Base-by-base conservation (phyloP, 2,888 invertebrate species). In the Pterobdella sp. region DNA sequence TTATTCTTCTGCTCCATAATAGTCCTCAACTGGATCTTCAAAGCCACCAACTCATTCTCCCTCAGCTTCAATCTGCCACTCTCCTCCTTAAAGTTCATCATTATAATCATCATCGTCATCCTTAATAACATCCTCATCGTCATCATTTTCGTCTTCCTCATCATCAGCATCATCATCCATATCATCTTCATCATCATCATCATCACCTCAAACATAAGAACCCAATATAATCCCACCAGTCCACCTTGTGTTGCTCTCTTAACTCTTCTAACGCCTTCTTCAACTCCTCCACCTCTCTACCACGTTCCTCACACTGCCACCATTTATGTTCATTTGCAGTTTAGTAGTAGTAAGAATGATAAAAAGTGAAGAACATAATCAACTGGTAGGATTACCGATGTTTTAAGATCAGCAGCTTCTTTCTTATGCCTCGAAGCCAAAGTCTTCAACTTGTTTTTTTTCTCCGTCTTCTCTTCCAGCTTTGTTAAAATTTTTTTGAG, bases 21-120 rank as follows among this genome's bases (percentile, higher is more conserved):
- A 42, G 49, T 42, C 49, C 49, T 42, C 49, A 42, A 42, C 49
- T 42, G 49, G 49, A 42, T 42, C 49, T 42, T 42, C 49, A 42
- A 22, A 42, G 49, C 49, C 7, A 22, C 49, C 49, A 42, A 14
- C 49, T 42, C 49, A 7, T 42, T 22, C 22, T 42, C 49, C 22
- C 49, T 42, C 49, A 42, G 7, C 49, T 22, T 7, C 49, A 42
- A 42, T 22, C 7, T 42, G 49, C 49, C 49, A 14, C 10, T 42
- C 49, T 42, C 49, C 49, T 42, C 49, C 49, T 42, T 7, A 14
- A 22, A 7, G 7, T 42, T 7, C 22, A 22, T 14, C 10, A 42
- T 7, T 42, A 22, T 42, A 22, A 14, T 7, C n/a, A n/a, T n/a
- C n/a, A n/a, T n/a, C n/a, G n/a, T n/a, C n/a, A n/a, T n/a, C n/a